A percentile compares a stretch with the other conserved stretches of the same genome.
Evolutionary conservation across 2,888 invertebrate species (phyloP).

Genomic region (Lasius fuliginosus): DNA sequence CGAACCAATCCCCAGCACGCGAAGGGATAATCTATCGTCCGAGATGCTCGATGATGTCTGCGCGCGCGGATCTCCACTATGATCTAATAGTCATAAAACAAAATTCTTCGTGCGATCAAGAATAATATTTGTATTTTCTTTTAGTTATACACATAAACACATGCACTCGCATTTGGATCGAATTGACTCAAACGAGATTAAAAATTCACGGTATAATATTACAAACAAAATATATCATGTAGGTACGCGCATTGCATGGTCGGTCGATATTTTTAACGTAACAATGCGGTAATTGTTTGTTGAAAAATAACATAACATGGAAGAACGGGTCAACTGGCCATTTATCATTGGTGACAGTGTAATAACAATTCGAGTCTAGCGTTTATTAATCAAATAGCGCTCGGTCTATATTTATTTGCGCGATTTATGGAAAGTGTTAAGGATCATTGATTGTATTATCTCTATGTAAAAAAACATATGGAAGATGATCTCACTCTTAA

Average conservation of each 20-base stretch:
- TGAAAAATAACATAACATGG: conserved; percentile 14
- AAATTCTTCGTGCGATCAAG: neutral
- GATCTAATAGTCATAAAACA: neutral
- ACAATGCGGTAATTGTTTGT: conserved; percentile 33
- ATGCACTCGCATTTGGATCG: neutral
- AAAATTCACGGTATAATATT: neutral
- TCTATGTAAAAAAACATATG: neutral
- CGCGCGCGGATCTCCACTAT: conserved; percentile 1
- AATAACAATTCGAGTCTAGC: conserved; percentile 16
- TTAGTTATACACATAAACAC: neutral
- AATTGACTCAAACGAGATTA: conserved; percentile 25
- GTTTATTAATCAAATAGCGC: conserved; percentile 33
- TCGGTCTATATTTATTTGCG: conserved; percentile 18
- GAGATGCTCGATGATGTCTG: conserved; percentile 3
- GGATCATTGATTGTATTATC: neutral
- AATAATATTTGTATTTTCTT: conserved; percentile 25
- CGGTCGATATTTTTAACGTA: conserved; percentile 16
- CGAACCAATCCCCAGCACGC: conserved; percentile 6
- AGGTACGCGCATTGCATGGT: neutral
- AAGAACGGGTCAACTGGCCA: neutral
- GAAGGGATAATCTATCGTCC: conserved; percentile 33
- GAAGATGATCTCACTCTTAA: neutral
- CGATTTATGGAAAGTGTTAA: conserved; percentile 15
- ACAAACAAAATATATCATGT: conserved; percentile 10
- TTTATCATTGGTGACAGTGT: neutral